phyloP scores from a whole-genome alignment of 2,113 vertebrate species.

The Hydrolagus affinis region DNA sequence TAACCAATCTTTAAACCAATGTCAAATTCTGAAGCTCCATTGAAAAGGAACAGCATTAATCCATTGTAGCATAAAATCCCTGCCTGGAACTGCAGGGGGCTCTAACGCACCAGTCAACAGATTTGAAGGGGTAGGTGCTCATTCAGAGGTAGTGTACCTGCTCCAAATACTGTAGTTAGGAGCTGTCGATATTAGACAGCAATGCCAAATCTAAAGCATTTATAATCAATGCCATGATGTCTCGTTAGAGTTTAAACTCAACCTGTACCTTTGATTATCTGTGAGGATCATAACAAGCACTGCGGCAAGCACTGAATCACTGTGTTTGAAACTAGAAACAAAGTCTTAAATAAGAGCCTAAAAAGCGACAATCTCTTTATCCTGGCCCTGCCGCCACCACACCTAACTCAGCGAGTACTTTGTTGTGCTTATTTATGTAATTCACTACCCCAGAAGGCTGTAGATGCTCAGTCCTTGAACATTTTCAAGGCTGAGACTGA shows the following conservation, averaged over 20 bases:
- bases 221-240: background rate
- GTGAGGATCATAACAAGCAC: background rate
- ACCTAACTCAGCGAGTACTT: no score
- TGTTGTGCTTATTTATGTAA: no score
- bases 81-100: slow-evolving; percentile 22
- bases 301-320: no score
- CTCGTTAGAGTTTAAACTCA: slow-evolving; percentile 13
- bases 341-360: background rate
- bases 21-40: no score
- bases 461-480: no score
- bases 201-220: background rate
- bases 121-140: background rate
- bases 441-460: no score
- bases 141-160: background rate
- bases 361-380: no score
- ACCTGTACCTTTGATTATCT: background rate
- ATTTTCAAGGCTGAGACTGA: no score
- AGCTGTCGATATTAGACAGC: background rate
- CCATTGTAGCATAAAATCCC: slow-evolving; percentile 3
- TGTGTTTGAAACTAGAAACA: background rate
- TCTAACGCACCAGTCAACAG: background rate
- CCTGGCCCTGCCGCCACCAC: no score
- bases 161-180: background rate
- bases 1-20: no score
- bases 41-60: no score